These are phyloP conservation scores for Chrysochloris asiatica DNA, from an alignment of 2,113 vertebrate species.

Conservation along the genomic window DNA sequence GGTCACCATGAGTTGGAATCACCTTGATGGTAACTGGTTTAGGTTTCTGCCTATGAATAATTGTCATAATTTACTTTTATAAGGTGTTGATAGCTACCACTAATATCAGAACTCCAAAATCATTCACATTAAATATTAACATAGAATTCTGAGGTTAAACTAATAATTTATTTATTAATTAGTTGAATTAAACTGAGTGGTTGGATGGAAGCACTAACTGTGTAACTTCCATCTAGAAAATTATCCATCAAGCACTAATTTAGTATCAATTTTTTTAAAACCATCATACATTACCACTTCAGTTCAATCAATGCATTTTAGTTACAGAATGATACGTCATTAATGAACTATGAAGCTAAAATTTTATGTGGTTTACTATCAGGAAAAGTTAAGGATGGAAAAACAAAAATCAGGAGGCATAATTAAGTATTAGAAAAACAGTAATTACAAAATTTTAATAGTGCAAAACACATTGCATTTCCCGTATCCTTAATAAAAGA, in stretches of 20 bases:
- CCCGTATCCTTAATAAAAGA: neutral
- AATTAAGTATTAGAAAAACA: neutral
- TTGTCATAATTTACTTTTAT: neutral
- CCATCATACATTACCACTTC: neutral
- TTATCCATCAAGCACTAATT: slow-evolving; percentile 3
- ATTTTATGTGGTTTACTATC: neutral
- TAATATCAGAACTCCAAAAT: slow-evolving; percentile 37
- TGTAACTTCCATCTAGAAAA: neutral
- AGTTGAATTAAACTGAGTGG: slow-evolving; percentile 22
- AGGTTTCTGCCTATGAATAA: neutral
- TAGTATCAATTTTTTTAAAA: neutral
- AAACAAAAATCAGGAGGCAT: slow-evolving; percentile 19
- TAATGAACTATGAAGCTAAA: slow-evolving; percentile 34
- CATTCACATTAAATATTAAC: neutral
- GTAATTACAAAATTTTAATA: slow-evolving; percentile 8
- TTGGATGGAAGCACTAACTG: neutral
- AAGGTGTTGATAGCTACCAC: neutral
- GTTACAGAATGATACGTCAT: neutral
- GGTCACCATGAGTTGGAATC: neutral
- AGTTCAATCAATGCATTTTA: neutral
- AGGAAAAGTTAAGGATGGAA: slow-evolving; percentile 36
- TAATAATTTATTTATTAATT: neutral
- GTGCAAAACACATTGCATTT: neutral
- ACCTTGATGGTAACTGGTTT: neutral
- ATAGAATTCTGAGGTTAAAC: slow-evolving; percentile 39